Evolutionary conservation across 2,797 vertebrate species (phyloP).

Genomic region (Acanthurus leucopareius): DNA sequence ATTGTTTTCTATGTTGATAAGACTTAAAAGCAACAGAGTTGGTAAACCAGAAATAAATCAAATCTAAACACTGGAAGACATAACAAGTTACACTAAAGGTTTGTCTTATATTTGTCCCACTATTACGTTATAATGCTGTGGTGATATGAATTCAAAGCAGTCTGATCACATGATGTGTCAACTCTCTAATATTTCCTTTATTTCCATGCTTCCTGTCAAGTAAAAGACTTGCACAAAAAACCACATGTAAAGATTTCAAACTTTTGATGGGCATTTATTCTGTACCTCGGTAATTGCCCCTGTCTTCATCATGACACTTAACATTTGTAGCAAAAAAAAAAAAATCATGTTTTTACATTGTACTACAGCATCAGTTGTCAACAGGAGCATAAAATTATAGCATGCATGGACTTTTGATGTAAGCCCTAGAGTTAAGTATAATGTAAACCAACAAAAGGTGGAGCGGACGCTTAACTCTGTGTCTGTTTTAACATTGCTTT

Average conservation of each 20-base stretch:
- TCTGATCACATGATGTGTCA: not conserved
- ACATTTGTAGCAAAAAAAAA: not conserved
- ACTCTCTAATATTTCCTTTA: not conserved
- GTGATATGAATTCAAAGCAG: not conserved
- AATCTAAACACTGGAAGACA: not conserved
- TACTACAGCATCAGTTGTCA: too few relatives aligned
- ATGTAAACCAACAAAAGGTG: slow-evolving; percentile 1
- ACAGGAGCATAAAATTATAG: not conserved
- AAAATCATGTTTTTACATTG: not conserved
- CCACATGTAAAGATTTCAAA: not conserved
- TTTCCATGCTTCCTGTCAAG: not conserved
- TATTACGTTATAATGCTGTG: not conserved
- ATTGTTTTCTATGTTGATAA: not conserved
- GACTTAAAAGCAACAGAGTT: not conserved
- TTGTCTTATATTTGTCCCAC: not conserved
- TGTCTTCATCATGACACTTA: not conserved
- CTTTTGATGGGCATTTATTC: not conserved
- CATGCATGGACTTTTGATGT: not conserved
- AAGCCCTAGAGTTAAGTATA: not conserved
- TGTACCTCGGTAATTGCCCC: not conserved
- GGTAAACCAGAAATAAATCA: not conserved
- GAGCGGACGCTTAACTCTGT: slow-evolving; percentile 8
- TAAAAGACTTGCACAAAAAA: not conserved
- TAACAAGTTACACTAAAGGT: not conserved
- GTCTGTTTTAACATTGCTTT: slow-evolving; percentile 36